A percentile compares a stretch with the other conserved stretches of the same genome.
phyloP scores from a whole-genome alignment of 2,888 invertebrate genomes.

The Hydrotaea diabolus region DNA sequence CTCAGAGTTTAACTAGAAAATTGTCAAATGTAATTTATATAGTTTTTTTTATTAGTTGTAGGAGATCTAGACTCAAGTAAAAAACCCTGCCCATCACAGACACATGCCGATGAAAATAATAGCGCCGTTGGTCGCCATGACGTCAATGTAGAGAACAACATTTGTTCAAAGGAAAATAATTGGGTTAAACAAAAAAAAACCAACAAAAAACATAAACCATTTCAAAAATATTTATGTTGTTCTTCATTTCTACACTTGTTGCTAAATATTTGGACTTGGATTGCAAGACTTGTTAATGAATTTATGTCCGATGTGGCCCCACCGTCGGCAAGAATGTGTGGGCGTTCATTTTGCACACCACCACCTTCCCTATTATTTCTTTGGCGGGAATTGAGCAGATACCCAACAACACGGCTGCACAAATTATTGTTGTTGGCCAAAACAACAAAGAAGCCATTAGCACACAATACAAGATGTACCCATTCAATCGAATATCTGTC shows the following conservation, averaged over 20 bases:
- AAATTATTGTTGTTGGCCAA: not conserved
- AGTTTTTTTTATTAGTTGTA: no score
- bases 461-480: not conserved
- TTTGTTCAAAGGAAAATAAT: no score
- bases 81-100: not conserved
- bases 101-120: not conserved
- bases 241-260: not conserved
- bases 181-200: no score
- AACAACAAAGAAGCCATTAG: conserved; percentile 6
- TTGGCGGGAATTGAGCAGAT: no score
- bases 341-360: conserved; percentile 25
- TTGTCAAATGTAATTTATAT: not conserved
- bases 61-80: not conserved
- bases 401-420: not conserved
- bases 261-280: no score
- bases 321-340: not conserved
- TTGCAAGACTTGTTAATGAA: not conserved
- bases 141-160: not conserved
- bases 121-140: not conserved
- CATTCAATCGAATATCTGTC: not conserved
- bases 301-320: not conserved
- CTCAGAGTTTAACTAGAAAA: not conserved
- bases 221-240: not conserved
- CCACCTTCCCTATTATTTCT: not conserved
- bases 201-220: not conserved